Evolutionary conservation across 2,888 invertebrate genomes (phyloP), one percentile per base, ranked within the genome.

Genomic region (Pollenia angustigena): DNA sequence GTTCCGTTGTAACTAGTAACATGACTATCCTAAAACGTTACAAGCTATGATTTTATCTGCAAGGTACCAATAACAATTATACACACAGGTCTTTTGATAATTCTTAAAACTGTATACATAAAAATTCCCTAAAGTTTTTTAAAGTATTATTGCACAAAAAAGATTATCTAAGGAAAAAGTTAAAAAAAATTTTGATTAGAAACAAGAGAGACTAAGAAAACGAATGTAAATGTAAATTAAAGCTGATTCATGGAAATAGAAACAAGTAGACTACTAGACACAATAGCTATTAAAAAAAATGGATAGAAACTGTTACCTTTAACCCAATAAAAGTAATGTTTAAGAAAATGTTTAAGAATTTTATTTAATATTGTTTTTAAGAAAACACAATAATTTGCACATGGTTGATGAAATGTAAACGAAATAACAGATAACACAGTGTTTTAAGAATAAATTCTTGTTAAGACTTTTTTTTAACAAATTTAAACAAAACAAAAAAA

Each of bases 151-250:
- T 7, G 46, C 48, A 18, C 18, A 42, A n/a, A 54, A 14, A 58
- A 64, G 56, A 10, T n/a, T n/a, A n/a, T 75, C 23, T 40, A 58
- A 81, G 42, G 72, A 50, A 14, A 52, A 48, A 44, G 42, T 64
- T 46, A 32, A 32, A 32, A 32, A 7, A 14, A 40, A n/a, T 16
- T 75, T 42, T 16, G 6, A 64, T 44, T 8, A 48, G 23, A 23
- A 10, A 42, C 18, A 44, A 32, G 7, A 46, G 11, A 66, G 46
- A 42, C 16, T 16, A 18, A 66, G 50, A 76, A 32, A 66, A 48
- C n/a, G 23, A 23, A 68, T 56, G 46, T 68, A 58, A 72, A 83
- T 83, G 76, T 76, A 78, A 83, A 64, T 83, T 78, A 78, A 66
- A 54, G 48, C 44, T 60, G 44, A 23, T 42, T 66, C 66, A 54